phyloP scores from a whole-genome alignment of 2,113 vertebrate species.

The Paradisaea rubra region DNA sequence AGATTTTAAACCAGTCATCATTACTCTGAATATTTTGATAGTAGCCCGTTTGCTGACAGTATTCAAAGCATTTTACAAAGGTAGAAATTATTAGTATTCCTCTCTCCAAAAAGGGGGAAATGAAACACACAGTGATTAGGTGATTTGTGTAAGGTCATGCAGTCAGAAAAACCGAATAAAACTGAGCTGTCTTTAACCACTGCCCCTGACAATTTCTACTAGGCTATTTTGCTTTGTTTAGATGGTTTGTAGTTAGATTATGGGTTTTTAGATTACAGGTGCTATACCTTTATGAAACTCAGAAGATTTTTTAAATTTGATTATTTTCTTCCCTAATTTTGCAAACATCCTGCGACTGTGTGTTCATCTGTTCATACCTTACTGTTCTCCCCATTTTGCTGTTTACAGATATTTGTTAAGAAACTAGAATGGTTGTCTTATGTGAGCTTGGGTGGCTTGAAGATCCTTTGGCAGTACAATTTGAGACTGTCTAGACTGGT shows the following conservation, averaged over 20 bases:
- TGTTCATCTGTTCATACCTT: background rate
- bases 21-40: constrained; percentile 16
- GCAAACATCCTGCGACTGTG: background rate
- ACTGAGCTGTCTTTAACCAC: background rate
- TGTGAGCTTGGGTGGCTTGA: background rate
- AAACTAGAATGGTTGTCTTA: background rate
- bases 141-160: background rate
- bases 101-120: background rate
- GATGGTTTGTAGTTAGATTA: background rate
- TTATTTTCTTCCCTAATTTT: background rate
- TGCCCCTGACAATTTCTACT: background rate
- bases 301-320: background rate
- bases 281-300: background rate
- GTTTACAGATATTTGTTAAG: background rate
- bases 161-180: background rate
- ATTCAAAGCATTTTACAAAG: constrained; percentile 22
- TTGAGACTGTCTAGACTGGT: background rate
- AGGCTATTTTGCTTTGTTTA: background rate
- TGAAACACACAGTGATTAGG: background rate
- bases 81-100: background rate
- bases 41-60: background rate
- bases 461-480: background rate
- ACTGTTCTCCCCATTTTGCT: background rate
- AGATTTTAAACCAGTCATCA: background rate
- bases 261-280: background rate